Percentiles rank a stretch among this genome's conserved stretches.
phyloP scores from a whole-genome alignment of 2,797 vertebrate genomes.

The Stomatorhinus walkeri region DNA sequence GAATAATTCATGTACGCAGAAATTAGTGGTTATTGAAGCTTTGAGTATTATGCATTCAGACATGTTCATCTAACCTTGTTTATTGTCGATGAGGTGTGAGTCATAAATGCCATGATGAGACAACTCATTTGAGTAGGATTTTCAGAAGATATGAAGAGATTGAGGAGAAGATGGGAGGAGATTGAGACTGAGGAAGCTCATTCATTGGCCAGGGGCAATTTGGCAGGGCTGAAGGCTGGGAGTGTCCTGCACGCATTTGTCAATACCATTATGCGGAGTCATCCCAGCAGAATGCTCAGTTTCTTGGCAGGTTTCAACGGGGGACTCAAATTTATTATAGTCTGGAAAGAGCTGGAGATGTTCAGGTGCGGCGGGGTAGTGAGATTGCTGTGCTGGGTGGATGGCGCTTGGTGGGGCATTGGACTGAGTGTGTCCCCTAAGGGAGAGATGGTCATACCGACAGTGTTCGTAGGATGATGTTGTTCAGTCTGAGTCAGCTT shows the following conservation, averaged over 20 bases:
- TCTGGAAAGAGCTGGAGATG: background rate
- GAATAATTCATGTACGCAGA: background rate
- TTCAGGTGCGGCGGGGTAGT: background rate
- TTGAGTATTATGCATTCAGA: too few relatives aligned
- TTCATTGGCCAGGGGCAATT: background rate
- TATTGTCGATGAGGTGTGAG: too few relatives aligned
- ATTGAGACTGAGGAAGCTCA: too few relatives aligned
- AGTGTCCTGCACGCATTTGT: background rate
- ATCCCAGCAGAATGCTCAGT: slow-evolving; percentile 4
- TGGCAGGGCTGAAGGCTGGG: background rate
- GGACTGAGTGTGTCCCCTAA: background rate
- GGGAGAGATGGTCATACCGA: background rate
- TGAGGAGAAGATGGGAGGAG: too few relatives aligned
- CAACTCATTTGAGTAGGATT: too few relatives aligned
- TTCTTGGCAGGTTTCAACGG: slow-evolving; percentile 10
- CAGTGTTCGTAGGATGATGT: background rate
- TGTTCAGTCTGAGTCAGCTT: background rate
- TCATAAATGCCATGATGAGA: too few relatives aligned
- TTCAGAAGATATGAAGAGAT: too few relatives aligned
- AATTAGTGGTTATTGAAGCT: too few relatives aligned
- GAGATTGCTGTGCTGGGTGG: background rate
- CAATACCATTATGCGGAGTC: slow-evolving; percentile 12
- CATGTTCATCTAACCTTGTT: too few relatives aligned
- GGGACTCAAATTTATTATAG: background rate
- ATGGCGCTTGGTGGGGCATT: background rate